Conservation (phyloP, 2,797 vertebrate species). For the Eulemur mongoz region DNA sequence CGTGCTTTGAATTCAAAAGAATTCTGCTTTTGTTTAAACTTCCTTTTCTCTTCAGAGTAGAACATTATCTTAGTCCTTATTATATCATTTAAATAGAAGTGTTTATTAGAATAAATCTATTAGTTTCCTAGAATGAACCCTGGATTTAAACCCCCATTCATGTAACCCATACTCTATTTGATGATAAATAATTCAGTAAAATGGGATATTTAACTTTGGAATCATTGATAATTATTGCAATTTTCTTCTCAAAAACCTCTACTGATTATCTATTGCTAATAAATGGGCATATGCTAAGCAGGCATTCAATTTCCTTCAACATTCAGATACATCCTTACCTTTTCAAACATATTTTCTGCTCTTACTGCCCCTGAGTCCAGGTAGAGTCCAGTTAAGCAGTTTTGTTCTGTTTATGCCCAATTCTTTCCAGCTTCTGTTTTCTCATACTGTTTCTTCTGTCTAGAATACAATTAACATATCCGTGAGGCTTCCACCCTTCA, state of each 20-base stretch:
- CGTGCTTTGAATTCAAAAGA: not conserved
- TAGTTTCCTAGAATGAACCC: not conserved
- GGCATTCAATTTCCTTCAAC: not conserved
- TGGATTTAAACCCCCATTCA: not conserved
- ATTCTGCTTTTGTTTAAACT: not conserved
- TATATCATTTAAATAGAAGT: not conserved
- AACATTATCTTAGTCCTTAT: not conserved
- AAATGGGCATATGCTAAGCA: not conserved
- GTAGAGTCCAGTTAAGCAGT: fast-evolving
- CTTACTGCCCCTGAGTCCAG: fast-evolving
- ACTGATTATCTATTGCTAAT: not conserved
- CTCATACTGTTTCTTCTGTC: fast-evolving
- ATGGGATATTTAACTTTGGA: not conserved
- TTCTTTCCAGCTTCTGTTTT: not conserved
- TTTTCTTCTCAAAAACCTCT: not conserved
- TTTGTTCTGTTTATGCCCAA: not conserved
- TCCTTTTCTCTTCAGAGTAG: not conserved
- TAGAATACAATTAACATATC: not conserved
- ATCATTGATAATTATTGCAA: not conserved
- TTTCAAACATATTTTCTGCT: not conserved
- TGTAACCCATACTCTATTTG: fast-evolving
- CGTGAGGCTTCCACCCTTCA: fast-evolving
- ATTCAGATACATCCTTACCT: not conserved
- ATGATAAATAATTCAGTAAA: not conserved
- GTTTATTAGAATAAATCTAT: not conserved